Evolutionary conservation across 1,140 invertebrate genomes (phyloP).

Genomic region (Hyphantria cunea): DNA sequence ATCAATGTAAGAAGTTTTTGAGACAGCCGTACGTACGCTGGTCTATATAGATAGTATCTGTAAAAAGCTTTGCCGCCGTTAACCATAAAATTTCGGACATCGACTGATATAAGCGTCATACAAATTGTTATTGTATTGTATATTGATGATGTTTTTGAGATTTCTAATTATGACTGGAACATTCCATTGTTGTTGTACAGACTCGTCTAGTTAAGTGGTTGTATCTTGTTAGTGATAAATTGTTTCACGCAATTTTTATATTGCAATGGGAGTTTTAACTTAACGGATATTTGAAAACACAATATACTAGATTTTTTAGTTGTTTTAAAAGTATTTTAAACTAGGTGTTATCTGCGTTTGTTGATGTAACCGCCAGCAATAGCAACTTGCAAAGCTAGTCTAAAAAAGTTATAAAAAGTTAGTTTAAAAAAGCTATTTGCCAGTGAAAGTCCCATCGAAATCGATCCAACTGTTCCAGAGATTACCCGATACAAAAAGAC

Average conservation of each 20-base stretch:
- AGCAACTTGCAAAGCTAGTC: too few relatives aligned
- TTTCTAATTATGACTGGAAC: slow-evolving; percentile 18
- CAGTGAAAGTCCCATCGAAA: too few relatives aligned
- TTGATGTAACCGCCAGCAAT: too few relatives aligned
- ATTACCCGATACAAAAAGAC: too few relatives aligned
- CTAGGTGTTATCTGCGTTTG: too few relatives aligned
- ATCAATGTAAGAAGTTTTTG: slow-evolving; percentile 42
- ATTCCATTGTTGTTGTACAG: slow-evolving; percentile 37
- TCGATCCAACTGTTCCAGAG: too few relatives aligned
- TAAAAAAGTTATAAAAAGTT: too few relatives aligned
- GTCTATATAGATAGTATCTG: slow-evolving; percentile 23
- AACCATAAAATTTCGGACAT: slow-evolving; percentile 22
- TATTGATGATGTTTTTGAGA: slow-evolving; percentile 20
- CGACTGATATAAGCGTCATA: slow-evolving; percentile 5
- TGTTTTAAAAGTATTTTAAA: too few relatives aligned
- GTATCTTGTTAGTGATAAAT: slow-evolving; percentile 30
- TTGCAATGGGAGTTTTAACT: neutral
- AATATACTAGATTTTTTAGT: too few relatives aligned
- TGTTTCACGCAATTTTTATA: slow-evolving; percentile 12
- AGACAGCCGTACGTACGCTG: slow-evolving; percentile 16
- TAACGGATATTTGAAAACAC: too few relatives aligned
- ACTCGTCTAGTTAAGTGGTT: slow-evolving; percentile 36
- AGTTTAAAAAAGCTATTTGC: too few relatives aligned
- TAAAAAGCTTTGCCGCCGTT: slow-evolving; percentile 26
- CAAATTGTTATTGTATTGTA: too few relatives aligned